Percentiles rank a stretch among this genome's conserved stretches.
Conservation (phyloP, 2,797 vertebrate genomes). For the Rhadinocentrus ornatus region DNA sequence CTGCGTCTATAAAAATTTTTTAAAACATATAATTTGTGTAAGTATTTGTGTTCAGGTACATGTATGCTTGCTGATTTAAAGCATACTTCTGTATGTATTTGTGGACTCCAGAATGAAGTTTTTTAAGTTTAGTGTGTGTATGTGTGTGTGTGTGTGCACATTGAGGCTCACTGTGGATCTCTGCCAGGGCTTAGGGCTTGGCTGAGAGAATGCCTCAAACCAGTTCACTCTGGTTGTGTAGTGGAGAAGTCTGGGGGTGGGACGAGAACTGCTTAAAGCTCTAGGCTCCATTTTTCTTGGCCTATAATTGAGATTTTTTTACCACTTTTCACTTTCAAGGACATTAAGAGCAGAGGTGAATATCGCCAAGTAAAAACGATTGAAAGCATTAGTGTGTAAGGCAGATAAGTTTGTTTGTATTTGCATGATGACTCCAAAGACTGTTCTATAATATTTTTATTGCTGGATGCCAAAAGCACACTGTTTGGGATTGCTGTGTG, state of each 20-base stretch:
- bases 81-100: constrained; percentile 38
- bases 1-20: constrained; percentile 25
- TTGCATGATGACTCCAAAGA: constrained; percentile 34
- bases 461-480: constrained; percentile 19
- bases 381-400: constrained; percentile 20
- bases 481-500: background rate
- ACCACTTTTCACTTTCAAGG: constrained; percentile 44
- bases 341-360: constrained; percentile 28
- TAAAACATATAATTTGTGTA: constrained; percentile 13
- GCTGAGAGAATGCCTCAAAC: constrained; percentile 85
- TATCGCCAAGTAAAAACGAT: constrained; percentile 23
- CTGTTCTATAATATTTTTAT: constrained; percentile 26
- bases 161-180: constrained; percentile 65
- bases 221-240: constrained; percentile 88
- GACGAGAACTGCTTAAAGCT: constrained; percentile 80
- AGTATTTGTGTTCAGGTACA: constrained; percentile 19
- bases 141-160: constrained; percentile 1
- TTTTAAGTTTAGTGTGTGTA: constrained; percentile 52
- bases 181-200: constrained; percentile 85
- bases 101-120: constrained; percentile 42
- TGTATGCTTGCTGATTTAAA: constrained; percentile 27
- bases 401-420: constrained; percentile 16
- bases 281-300: constrained; percentile 60
- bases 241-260: constrained; percentile 78
- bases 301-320: constrained; percentile 25